Evolutionary conservation across 2,113 vertebrate genomes (phyloP).

Genomic region (Nerophis ophidion): DNA sequence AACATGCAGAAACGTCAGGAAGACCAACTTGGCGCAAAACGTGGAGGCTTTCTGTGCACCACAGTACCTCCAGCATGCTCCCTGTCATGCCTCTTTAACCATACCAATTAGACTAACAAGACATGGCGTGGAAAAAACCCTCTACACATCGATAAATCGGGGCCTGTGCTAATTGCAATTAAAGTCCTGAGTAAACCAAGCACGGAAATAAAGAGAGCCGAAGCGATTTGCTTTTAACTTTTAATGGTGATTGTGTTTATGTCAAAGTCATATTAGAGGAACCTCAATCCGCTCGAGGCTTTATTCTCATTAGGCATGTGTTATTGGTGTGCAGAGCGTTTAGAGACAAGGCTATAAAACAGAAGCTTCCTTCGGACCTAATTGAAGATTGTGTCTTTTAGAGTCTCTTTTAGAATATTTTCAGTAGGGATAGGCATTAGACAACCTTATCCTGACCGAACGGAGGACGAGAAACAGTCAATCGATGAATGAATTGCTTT

Average conservation of each 20-base stretch:
- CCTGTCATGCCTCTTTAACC: slow-evolving; percentile 64
- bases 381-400: slow-evolving; percentile 21
- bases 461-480: too few relatives aligned
- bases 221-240: slow-evolving; percentile 56
- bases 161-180: slow-evolving; percentile 68
- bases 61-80: slow-evolving; percentile 23
- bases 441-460: too few relatives aligned
- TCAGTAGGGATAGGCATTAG: neutral
- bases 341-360: slow-evolving; percentile 15
- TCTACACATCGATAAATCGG: slow-evolving; percentile 63
- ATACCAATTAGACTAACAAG: slow-evolving; percentile 67
- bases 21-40: neutral
- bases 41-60: slow-evolving; percentile 3
- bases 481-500: too few relatives aligned
- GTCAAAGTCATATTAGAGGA: slow-evolving; percentile 47
- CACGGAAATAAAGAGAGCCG: slow-evolving; percentile 50
- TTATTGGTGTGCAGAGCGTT: slow-evolving; percentile 15
- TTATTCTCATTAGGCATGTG: slow-evolving; percentile 26
- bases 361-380: slow-evolving; percentile 1
- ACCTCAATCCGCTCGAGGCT: slow-evolving; percentile 37
- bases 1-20: neutral
- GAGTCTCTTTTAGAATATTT: slow-evolving; percentile 4
- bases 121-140: slow-evolving; percentile 35
- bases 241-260: slow-evolving; percentile 50
- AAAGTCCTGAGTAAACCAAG: slow-evolving; percentile 60